A percentile compares a stretch with the other conserved stretches of the same genome.
phyloP scores from a whole-genome alignment of 2,888 invertebrate genomes.

The Metopia argyrocephala region DNA sequence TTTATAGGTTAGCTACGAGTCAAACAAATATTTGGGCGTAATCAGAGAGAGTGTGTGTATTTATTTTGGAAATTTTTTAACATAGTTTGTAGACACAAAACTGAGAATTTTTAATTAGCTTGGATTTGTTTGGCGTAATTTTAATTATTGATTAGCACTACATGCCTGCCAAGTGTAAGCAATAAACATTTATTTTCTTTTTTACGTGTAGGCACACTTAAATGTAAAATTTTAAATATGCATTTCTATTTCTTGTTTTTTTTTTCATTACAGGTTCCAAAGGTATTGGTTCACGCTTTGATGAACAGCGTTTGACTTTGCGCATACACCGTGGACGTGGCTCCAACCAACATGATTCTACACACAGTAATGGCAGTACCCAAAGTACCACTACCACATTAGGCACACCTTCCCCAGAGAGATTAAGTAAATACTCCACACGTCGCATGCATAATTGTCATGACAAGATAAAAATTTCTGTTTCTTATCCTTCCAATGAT shows the following conservation, averaged over 20 bases:
- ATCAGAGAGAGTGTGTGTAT: not conserved
- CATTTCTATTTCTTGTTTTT: not conserved
- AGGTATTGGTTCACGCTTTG: constrained; percentile 87
- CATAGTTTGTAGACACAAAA: too few species aligned
- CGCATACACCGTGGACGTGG: constrained; percentile 93
- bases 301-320: constrained; percentile 93
- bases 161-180: too few species aligned
- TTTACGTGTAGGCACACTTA: too few species aligned
- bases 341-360: constrained; percentile 83
- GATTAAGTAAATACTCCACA: constrained; percentile 82
- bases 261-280: constrained; percentile 79
- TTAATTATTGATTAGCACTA: too few species aligned
- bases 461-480: constrained; percentile 91
- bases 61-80: too few species aligned
- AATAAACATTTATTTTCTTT: too few species aligned
- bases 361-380: constrained; percentile 84
- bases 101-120: not conserved
- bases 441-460: constrained; percentile 80
- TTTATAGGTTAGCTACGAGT: not conserved
- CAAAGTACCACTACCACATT: constrained; percentile 85
- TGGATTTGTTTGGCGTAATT: too few species aligned
- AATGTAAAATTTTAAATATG: too few species aligned
- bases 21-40: constrained; percentile 1
- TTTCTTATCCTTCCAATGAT: constrained; percentile 90
- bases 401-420: constrained; percentile 83